phyloP scores from a whole-genome alignment of 2,888 invertebrate genomes.

The Drosophila formosana region DNA sequence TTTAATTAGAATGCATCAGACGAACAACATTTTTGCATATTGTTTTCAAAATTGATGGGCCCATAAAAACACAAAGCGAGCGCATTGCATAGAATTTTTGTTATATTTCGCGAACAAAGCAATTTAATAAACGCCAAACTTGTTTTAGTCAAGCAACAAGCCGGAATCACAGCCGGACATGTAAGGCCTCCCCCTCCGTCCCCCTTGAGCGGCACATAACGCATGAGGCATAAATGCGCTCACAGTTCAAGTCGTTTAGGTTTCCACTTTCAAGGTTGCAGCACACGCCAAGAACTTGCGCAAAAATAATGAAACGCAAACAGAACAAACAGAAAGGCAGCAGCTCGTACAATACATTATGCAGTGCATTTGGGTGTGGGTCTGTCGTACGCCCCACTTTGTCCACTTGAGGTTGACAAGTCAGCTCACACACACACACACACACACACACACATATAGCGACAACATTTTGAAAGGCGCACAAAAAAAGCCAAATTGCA shows the following conservation, averaged over 20 bases:
- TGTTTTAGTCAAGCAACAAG: constrained; percentile 46
- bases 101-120: constrained; percentile 37
- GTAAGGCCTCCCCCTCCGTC: constrained; percentile 38
- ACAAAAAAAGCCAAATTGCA: constrained; percentile 35
- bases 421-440: constrained; percentile 28
- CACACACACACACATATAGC: constrained; percentile 9
- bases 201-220: constrained; percentile 7
- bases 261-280: constrained; percentile 78
- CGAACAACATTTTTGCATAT: constrained; percentile 20
- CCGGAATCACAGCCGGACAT: constrained; percentile 64
- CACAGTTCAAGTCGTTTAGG: constrained; percentile 51
- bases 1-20: constrained; percentile 12
- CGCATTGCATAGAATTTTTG: constrained; percentile 55
- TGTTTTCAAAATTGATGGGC: constrained; percentile 45
- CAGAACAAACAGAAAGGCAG: constrained; percentile 49
- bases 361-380: constrained; percentile 66
- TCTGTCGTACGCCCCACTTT: constrained; percentile 53
- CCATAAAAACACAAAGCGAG: constrained; percentile 43
- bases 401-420: constrained; percentile 58
- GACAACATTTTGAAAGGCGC: constrained; percentile 49
- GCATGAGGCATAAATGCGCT: constrained; percentile 55
- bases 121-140: constrained; percentile 50
- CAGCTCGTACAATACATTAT: constrained; percentile 36
- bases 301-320: constrained; percentile 36
- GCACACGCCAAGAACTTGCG: constrained; percentile 64